These are phyloP conservation scores for Thaumetopoea pityocampa DNA, from an alignment of 1,140 invertebrate genomes.

Conservation along the genomic window DNA sequence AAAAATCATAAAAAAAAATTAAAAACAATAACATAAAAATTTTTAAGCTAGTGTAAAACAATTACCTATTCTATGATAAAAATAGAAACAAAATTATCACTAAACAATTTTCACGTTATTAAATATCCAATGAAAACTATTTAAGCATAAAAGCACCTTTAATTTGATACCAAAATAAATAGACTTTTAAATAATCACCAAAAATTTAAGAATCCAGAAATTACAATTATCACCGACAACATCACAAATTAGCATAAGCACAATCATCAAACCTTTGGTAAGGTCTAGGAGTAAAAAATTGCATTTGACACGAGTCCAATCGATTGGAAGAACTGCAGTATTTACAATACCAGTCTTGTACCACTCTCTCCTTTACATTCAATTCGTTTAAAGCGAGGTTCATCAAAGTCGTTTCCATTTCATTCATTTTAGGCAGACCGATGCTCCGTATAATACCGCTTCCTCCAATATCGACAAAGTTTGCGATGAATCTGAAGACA, in stretches of 20 bases:
- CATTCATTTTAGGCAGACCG: slow-evolving; percentile 45
- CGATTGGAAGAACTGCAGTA: slow-evolving; percentile 34
- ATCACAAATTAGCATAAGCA: slow-evolving; percentile 42
- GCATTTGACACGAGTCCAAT: slow-evolving; percentile 34
- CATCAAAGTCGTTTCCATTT: slow-evolving; percentile 30
- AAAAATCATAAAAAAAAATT: no score
- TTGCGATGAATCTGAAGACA: slow-evolving; percentile 55
- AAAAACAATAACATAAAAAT: no score
- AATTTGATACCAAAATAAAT: background rate
- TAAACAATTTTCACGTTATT: no score
- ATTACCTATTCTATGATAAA: no score
- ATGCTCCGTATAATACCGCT: slow-evolving; percentile 39
- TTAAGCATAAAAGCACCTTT: slow-evolving; percentile 1
- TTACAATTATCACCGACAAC: slow-evolving; percentile 10
- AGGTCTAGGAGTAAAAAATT: slow-evolving; percentile 36
- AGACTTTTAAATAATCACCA: background rate
- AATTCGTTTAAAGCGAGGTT: slow-evolving; percentile 41
- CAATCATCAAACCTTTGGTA: slow-evolving; percentile 45
- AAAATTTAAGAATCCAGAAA: slow-evolving; percentile 2
- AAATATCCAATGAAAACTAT: slow-evolving; percentile 3
- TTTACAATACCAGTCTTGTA: slow-evolving; percentile 45
- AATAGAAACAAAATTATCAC: no score
- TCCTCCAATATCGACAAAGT: slow-evolving; percentile 41
- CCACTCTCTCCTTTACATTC: slow-evolving; percentile 27
- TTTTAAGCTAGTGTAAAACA: no score